Percentiles rank a stretch among this genome's conserved stretches.
phyloP scores from a whole-genome alignment of 2,888 invertebrate species.

The Teleogryllus oceanicus region DNA sequence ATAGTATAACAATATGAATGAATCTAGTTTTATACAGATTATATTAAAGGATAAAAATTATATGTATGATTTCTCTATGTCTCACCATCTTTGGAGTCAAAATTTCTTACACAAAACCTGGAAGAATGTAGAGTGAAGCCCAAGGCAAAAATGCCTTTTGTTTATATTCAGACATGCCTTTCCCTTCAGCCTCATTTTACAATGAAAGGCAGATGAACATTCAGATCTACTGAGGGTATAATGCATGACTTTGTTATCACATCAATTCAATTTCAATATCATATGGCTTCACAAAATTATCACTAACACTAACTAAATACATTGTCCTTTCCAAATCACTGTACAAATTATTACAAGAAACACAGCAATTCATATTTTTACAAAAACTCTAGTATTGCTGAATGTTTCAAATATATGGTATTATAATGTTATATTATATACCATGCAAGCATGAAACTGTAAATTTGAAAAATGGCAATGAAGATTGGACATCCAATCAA shows the following conservation, averaged over 20 bases:
- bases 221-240: not conserved
- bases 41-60: constrained; percentile 31
- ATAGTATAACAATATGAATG: constrained; percentile 23
- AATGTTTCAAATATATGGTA: too few species aligned
- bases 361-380: too few species aligned
- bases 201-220: not conserved
- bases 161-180: not conserved
- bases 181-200: not conserved
- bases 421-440: not conserved
- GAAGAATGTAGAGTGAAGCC: constrained; percentile 26
- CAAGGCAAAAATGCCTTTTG: constrained; percentile 23
- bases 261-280: not conserved
- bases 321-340: not conserved
- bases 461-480: not conserved
- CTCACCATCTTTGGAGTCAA: constrained; percentile 29
- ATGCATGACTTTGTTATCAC: not conserved
- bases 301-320: not conserved
- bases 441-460: not conserved
- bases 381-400: too few species aligned
- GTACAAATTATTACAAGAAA: too few species aligned
- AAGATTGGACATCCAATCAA: constrained; percentile 18
- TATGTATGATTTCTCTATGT: constrained; percentile 26
- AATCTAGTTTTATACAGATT: constrained; percentile 20
- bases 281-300: not conserved
- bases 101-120: constrained; percentile 28